Base-by-base conservation (phyloP, 1,140 invertebrate genomes). In the Lepidurus arcticus region DNA sequence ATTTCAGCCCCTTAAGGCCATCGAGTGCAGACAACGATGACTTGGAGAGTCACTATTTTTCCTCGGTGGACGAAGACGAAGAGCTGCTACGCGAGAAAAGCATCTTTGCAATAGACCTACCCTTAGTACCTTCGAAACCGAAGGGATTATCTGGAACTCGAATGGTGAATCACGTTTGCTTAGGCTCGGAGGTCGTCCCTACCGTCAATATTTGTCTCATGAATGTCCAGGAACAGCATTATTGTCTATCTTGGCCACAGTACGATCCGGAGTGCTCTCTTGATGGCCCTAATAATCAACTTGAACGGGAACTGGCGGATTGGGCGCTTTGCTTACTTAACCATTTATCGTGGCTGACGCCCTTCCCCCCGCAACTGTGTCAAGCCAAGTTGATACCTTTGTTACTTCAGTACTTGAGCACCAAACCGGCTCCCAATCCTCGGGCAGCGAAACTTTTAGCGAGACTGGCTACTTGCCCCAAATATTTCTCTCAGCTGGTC, bases 271-370 rank as follows among this genome's bases (percentile, higher is more conserved):
- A 65, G 6, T 9, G 53, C 53, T 65, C 53, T 65, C 1, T 65
- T 21, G 13, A 13, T 16, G 21, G 21, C 21, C 53, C 21, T 13
- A 65, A 21, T 16, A 65, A 65, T 21, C 53, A 65, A 65, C 1
- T 7, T 16, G 53, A 65, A 65, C 53, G 53, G 53, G 53, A 65
- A 21, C 53, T n/a, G 13, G 53, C 53, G 21, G 53, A 65, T 21
- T 65, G 53, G 53, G 53, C 53, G 53, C 53, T 65, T 65, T 65
- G 53, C 53, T 65, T 65, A 65, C 53, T 65, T 21, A 65, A 65
- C 21, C 53, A 65, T 21, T 65, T 65, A 8, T 65, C 53, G 0
- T 65, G 53, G 53, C 53, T 65, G 6, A 21, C 53, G 13, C 53
- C 53, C 9, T 65, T 65, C 53, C 53, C 53, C 53, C 53, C 53